Base-by-base conservation (phyloP, 2,113 vertebrate species). In the Sinocyclocheilus maitianheensis region DNA sequence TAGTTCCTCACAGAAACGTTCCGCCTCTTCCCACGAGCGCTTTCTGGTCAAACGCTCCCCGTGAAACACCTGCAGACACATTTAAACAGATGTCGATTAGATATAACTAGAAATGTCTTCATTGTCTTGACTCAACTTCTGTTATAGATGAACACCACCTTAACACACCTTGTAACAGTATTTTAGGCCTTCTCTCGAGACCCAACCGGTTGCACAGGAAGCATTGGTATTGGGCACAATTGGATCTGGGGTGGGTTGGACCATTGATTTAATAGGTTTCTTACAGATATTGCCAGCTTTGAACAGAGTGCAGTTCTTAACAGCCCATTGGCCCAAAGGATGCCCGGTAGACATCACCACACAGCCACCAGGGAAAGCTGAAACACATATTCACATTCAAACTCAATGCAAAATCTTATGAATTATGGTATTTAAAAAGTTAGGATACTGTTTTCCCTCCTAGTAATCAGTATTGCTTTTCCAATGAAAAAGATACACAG, bases 21-120 rank as follows among this genome's bases (percentile, higher is more conserved):
- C 95, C 1, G 98, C 97, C 91, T 99, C 98, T 87, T 96, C 96
- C 98, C 98, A 99, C 1, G 97, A 95, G 80, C 98, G 96, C 81
- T 96, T 98, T 84, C 96, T 95, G 88, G 94, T 93, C 89, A 98
- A 86, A 88, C 98, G 92, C 87, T 98, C 97, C 89, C 94, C 89
- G 5, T 97, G 96, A 92, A 99, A 99, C 69, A 97, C 91, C 98
- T 99, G 89, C 14, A 83, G 13, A 69, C 46, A 48, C 48, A 40
- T 62, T 34, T 0, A 51, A 22, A 60, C 10, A 30, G 16, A 71
- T 37, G 30, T 18, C 3, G 6, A 51, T 26, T 22, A 77, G 46
- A 58, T 37, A 53, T 3, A 78, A 78, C 9, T 37, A n/a, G 20
- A 60, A 78, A 43, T 9, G 9, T 16, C 6, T 62, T 62, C 18